Base-by-base conservation (phyloP, 2,888 invertebrate species). In the Chirona hameri region DNA sequence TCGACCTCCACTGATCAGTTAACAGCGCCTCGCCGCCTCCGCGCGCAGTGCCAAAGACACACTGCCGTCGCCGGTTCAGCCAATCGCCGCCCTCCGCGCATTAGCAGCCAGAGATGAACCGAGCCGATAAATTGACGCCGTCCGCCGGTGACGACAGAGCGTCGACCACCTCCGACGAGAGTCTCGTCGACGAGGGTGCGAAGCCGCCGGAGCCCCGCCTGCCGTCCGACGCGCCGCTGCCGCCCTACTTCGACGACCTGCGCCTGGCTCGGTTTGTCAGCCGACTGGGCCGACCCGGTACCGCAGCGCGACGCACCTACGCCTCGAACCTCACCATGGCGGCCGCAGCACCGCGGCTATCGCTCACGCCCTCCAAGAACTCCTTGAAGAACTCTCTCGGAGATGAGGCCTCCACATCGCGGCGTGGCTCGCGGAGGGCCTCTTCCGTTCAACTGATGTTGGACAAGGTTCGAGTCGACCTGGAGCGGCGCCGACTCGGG, bases 391-490 rank as follows among this genome's bases (percentile, higher is more conserved):
- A 52, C 52, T 52, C 52, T 4, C 52, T 52, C 7, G 52, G 52
- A 52, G 46, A 27, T 24, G 76, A 76, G 10, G 76, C 27, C 46
- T 10, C 27, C 14, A 15, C 14, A 7, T 46, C 76, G 46, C 39
- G 46, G 9, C 76, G 76, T 1, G 24, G 10, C 9, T 39, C 76
- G 10, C 46, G 76, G 21, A 39, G 76, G 24, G 46, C 76, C 76
- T 76, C 76, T 1, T 76, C 76, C 21, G 76, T 76, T 10, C 76
- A 76, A 7, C 39, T 46, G 76, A 10, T 76, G 76, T 39, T 76
- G 76, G 76, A 76, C 24, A 76, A 76, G 76, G 76, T 76, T 39
- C 76, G 76, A 39, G 76, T 46, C 24, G 76, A 76, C 76, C 24
- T 76, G 46, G 76, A 46, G 24, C 76, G 76, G 5, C 76, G 76